Conservation (phyloP, 2,888 invertebrate genomes). For the Sipunculus nudus region DNA sequence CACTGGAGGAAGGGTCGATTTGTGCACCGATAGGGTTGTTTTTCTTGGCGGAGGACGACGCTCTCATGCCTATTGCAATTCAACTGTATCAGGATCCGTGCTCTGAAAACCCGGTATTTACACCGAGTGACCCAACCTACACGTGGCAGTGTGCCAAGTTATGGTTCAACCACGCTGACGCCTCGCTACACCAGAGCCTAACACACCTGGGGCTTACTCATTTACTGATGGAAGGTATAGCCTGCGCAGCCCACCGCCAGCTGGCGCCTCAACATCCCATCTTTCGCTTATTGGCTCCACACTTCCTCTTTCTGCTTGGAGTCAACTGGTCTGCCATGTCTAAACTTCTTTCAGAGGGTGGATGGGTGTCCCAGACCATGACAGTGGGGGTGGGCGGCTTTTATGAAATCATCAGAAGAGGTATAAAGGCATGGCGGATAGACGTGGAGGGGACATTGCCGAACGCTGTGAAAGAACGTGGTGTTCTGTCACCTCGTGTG, state of each 20-base stretch:
- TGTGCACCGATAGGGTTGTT: slow-evolving; percentile 66
- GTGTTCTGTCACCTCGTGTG: slow-evolving; percentile 58
- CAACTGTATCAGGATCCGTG: slow-evolving; percentile 66
- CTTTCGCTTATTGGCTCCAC: slow-evolving; percentile 68
- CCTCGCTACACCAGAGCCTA: slow-evolving; percentile 61
- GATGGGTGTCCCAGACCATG: slow-evolving; percentile 69
- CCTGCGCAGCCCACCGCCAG: slow-evolving; percentile 66
- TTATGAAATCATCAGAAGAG: slow-evolving; percentile 66
- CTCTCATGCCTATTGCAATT: slow-evolving; percentile 67
- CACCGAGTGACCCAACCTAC: slow-evolving; percentile 62
- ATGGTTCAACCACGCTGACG: slow-evolving; percentile 67
- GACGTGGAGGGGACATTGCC: slow-evolving; percentile 64
- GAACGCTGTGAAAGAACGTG: slow-evolving; percentile 64
- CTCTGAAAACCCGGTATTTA: slow-evolving; percentile 65
- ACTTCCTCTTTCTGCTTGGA: slow-evolving; percentile 68
- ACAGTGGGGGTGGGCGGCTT: slow-evolving; percentile 66
- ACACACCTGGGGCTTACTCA: slow-evolving; percentile 67
- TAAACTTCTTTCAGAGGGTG: slow-evolving; percentile 64
- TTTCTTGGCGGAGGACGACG: slow-evolving; percentile 61
- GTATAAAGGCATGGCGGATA: slow-evolving; percentile 59
- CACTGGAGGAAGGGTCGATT: slow-evolving; percentile 58
- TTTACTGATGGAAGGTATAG: slow-evolving; percentile 68
- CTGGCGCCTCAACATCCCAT: slow-evolving; percentile 68
- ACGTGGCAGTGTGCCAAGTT: slow-evolving; percentile 67
- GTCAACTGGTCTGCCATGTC: slow-evolving; percentile 67